Conservation (phyloP, 2,113 vertebrate genomes). For the Crocuta crocuta region DNA sequence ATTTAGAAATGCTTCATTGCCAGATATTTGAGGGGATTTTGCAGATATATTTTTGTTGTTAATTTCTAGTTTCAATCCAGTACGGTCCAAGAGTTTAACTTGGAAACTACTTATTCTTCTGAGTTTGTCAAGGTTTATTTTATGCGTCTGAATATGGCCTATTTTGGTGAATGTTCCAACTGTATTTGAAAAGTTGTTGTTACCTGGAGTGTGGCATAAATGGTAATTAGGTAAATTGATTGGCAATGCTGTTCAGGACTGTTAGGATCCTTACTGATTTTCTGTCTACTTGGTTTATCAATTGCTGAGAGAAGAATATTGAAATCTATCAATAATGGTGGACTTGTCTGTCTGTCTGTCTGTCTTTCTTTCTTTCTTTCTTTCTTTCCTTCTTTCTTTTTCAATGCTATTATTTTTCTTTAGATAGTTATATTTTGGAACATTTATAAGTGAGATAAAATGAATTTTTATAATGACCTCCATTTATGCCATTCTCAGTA, state of each 20-base stretch:
- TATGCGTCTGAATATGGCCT: not conserved
- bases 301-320: not conserved
- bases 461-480: not conserved
- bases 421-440: not conserved
- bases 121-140: not conserved
- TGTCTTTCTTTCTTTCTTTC: too few species aligned
- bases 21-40: not conserved
- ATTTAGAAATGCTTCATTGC: not conserved
- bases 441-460: not conserved
- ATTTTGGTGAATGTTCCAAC: not conserved
- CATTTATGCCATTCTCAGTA: not conserved
- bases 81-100: not conserved
- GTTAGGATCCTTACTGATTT: not conserved
- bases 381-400: not conserved
- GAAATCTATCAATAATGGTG: not conserved
- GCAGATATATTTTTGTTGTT: not conserved
- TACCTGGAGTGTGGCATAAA: not conserved
- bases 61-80: not conserved
- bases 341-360: not conserved
- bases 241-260: not conserved
- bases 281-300: not conserved
- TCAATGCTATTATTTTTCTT: not conserved
- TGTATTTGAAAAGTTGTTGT: not conserved
- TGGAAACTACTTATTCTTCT: not conserved
- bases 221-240: not conserved